Percentiles rank a stretch among this genome's conserved stretches.
Conservation (phyloP, 2,888 invertebrate genomes). For the Pardosa pseudoannulata region DNA sequence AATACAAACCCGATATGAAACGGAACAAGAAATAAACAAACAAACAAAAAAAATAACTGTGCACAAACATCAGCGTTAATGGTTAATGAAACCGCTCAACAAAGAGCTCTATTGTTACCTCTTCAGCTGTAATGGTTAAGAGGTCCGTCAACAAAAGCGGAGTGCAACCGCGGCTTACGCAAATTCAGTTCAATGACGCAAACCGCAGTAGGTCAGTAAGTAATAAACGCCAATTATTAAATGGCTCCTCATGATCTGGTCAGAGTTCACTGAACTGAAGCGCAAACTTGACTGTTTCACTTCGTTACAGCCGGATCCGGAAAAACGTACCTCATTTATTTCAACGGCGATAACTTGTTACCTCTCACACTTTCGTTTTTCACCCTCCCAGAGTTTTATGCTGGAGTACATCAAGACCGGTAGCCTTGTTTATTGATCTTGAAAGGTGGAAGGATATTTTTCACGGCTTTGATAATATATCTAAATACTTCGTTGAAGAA, state of each 20-base stretch:
- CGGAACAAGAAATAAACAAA: not conserved
- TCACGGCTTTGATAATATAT: no score
- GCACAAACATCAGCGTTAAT: not conserved
- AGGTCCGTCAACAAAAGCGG: not conserved
- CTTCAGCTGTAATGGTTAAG: not conserved
- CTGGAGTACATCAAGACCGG: no score
- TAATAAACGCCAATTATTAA: not conserved
- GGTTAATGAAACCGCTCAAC: not conserved
- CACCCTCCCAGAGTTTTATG: no score
- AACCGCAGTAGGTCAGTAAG: conserved; percentile 6
- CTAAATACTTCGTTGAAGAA: no score
- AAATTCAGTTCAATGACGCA: conserved; percentile 10
- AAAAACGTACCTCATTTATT: not conserved
- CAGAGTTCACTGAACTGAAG: not conserved
- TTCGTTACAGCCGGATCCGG: not conserved
- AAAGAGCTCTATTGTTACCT: not conserved
- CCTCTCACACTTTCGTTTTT: no score
- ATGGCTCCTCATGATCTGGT: not conserved
- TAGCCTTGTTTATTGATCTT: no score
- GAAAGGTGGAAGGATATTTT: no score
- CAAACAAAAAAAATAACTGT: no score
- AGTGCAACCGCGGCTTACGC: not conserved
- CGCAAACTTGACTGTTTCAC: no score
- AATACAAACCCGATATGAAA: no score
- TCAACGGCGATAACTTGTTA: not conserved